Base-by-base conservation (phyloP, 1,140 invertebrate genomes). In the Thereuonema tuberculata region DNA sequence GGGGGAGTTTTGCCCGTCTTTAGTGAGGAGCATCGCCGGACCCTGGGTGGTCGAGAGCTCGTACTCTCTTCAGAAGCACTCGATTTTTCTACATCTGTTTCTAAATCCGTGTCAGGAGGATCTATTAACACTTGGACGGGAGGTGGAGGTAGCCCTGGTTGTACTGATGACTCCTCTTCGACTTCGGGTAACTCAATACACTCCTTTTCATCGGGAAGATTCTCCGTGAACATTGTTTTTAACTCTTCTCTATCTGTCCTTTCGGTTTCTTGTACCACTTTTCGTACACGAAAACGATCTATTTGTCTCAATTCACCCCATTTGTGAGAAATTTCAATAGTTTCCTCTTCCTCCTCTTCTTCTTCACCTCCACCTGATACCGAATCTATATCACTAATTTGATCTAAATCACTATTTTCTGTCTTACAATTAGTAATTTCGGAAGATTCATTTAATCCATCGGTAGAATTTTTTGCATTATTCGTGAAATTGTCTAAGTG, bases 1-100 rank as follows among this genome's bases (percentile, higher is more conserved):
- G 91, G 91, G 23, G 91, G 90, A 0, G 89, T 93, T 75, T 94
- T 94, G 0, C 87, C 86, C 0, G 85, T 85, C 75, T 92, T 94
- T 17, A 96, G 71, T 0, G 89, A 94, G 0, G 90, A 90, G 69
- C 84, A 87, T 55, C 89, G 76, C 29, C 84, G 76, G 3, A 89
- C 78, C 54, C 84, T 72, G 23, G 62, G 65, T 29, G 64, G 58
- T 27, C 52, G 46, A 17, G 24, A 21, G 2, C 24, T 26, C 43
- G 58, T 58, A 26, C 61, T 58, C 27, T 67, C 65, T 57, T 26
- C 31, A 3, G 27, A 9, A 9, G 23, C 23, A 28, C 12, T 25
- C 25, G 24, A 3, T 17, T 25, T 3, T 14, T 55, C 53, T 12
- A 27, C 53, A 5, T 27, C 9, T 27, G 9, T 25, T 12, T 12